Conservation (phyloP, 92 coral and sea anemone genomes). For the Actinernus sp. region DNA sequence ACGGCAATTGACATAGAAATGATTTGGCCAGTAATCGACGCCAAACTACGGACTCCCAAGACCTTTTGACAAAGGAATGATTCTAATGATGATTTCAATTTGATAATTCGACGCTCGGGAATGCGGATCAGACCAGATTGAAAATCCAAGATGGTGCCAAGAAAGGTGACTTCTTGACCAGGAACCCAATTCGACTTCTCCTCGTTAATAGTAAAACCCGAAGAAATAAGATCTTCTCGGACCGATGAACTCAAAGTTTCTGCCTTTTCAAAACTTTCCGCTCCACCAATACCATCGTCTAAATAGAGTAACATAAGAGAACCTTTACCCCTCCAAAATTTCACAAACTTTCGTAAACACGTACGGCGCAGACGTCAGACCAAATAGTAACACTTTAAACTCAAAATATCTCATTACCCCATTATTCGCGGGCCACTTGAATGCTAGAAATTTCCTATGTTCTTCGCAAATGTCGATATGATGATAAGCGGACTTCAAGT, state of each 20-base stretch:
- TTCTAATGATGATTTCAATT: slow-evolving; percentile 47
- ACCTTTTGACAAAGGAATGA: background rate
- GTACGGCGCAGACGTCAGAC: slow-evolving; percentile 56
- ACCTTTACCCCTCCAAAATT: slow-evolving; percentile 51
- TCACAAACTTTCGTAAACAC: slow-evolving; percentile 55
- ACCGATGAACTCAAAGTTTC: slow-evolving; percentile 15
- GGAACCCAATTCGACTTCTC: slow-evolving; percentile 49
- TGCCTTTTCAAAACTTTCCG: slow-evolving; percentile 4
- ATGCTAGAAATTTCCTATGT: slow-evolving; percentile 43
- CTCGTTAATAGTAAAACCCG: slow-evolving; percentile 57
- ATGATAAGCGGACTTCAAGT: slow-evolving; percentile 63
- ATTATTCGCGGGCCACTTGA: slow-evolving; percentile 33
- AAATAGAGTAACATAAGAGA: slow-evolving; percentile 10
- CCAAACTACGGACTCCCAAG: slow-evolving; percentile 23
- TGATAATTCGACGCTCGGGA: slow-evolving; percentile 26
- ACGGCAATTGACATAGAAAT: slow-evolving; percentile 58
- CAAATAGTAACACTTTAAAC: slow-evolving; percentile 51
- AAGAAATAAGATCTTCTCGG: slow-evolving; percentile 34
- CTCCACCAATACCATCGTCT: slow-evolving; percentile 54
- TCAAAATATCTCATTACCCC: slow-evolving; percentile 33
- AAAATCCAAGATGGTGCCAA: slow-evolving; percentile 47
- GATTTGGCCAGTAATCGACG: slow-evolving; percentile 54
- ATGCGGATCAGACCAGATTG: slow-evolving; percentile 35
- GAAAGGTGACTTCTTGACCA: slow-evolving; percentile 32
- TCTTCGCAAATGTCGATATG: slow-evolving; percentile 64